Evolutionary conservation across 2,113 vertebrate species (phyloP).

Genomic region (Amblyopsis rosae): DNA sequence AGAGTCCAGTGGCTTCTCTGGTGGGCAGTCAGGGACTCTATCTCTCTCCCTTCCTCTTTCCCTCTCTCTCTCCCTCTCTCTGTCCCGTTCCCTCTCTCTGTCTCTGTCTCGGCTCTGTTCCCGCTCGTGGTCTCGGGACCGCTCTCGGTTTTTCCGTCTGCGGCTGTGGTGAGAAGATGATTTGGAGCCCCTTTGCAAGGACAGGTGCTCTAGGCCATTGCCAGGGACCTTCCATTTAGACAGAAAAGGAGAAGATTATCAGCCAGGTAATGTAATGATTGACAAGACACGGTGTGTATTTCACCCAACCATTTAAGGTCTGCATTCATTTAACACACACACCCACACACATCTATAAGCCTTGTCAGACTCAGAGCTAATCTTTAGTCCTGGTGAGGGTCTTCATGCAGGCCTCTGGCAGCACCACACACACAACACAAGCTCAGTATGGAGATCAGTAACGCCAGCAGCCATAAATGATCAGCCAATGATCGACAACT

Average conservation of each 20-base stretch:
- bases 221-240: constrained; percentile 80
- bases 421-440: constrained; percentile 36
- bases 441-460: constrained; percentile 23
- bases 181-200: constrained; percentile 91
- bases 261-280: not conserved
- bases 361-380: constrained; percentile 1
- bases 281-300: not conserved
- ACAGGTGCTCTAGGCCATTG: constrained; percentile 90
- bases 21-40: constrained; percentile 85
- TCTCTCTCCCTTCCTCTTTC: constrained; percentile 64
- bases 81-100: constrained; percentile 67
- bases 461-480: constrained; percentile 19
- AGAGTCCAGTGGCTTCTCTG: constrained; percentile 90
- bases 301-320: not conserved
- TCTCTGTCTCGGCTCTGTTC: constrained; percentile 71
- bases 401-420: constrained; percentile 49
- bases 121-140: constrained; percentile 71
- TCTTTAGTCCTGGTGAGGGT: constrained; percentile 13
- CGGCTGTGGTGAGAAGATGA: constrained; percentile 90
- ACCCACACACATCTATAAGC: not conserved
- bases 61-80: constrained; percentile 64
- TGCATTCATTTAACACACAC: not conserved
- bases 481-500: not conserved
- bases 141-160: constrained; percentile 82
- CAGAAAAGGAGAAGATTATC: not conserved